Evolutionary conservation across 2,888 invertebrate genomes (phyloP).

Genomic region (Leptinotarsa juncta): DNA sequence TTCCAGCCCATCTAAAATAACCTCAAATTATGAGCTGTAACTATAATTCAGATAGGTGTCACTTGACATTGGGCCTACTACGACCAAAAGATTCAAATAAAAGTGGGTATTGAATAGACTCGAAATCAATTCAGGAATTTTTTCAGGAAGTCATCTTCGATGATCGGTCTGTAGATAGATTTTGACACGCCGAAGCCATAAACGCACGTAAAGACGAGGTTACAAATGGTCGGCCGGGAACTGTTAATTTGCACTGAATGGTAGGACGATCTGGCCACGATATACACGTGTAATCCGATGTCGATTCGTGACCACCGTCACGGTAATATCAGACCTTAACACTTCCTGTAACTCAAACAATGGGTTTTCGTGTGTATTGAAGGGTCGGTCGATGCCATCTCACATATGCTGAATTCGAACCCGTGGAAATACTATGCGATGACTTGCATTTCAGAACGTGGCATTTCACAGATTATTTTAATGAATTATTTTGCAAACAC

Average conservation of each 20-base stretch:
- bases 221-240: constrained; percentile 11
- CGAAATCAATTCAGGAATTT: no score
- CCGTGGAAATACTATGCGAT: neutral
- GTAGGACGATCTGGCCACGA: constrained; percentile 24
- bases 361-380: constrained; percentile 27
- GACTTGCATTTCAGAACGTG: neutral
- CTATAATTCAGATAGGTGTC: no score
- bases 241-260: constrained; percentile 26
- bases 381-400: neutral
- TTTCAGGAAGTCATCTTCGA: neutral
- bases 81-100: no score
- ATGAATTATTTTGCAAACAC: no score
- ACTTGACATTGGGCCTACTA: no score
- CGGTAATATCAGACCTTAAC: constrained; percentile 36
- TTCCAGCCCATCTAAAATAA: no score
- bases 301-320: constrained; percentile 40
- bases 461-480: no score
- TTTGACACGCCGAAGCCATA: constrained; percentile 6
- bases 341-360: constrained; percentile 39
- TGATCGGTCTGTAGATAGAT: neutral
- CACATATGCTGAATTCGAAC: constrained; percentile 7
- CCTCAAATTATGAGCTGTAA: no score
- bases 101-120: no score
- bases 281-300: constrained; percentile 34
- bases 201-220: neutral